phyloP scores from a whole-genome alignment of 2,113 vertebrate genomes.

The Phalacrocorax carbo region DNA sequence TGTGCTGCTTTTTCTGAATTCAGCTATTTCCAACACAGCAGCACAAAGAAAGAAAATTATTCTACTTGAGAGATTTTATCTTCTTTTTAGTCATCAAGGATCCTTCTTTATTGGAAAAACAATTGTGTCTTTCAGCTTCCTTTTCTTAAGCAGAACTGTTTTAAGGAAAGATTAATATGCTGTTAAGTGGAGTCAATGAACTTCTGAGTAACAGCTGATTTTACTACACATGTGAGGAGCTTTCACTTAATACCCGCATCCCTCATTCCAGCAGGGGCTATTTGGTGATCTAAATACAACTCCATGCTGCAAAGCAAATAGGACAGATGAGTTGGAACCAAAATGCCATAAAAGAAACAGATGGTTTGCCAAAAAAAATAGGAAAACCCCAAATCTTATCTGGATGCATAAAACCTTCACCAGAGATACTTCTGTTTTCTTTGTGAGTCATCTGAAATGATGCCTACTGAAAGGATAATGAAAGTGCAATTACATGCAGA shows the following conservation, averaged over 20 bases:
- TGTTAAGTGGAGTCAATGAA: not conserved
- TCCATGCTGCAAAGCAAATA: not conserved
- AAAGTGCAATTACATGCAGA: not conserved
- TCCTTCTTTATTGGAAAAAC: not conserved
- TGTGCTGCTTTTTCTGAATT: not conserved
- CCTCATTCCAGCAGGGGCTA: not conserved
- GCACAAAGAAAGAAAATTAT: not conserved
- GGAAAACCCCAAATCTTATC: not conserved
- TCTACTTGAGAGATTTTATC: not conserved
- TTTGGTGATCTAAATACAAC: not conserved
- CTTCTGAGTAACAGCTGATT: not conserved
- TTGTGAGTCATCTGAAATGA: not conserved
- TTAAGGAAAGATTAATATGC: not conserved
- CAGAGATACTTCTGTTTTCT: not conserved
- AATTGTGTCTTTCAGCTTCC: not conserved
- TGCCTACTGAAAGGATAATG: not conserved
- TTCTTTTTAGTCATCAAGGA: not conserved
- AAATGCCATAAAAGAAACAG: not conserved
- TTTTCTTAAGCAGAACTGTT: not conserved
- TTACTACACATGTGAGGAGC: not conserved
- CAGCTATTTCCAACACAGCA: not conserved
- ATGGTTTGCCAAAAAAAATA: not conserved
- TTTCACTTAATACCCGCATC: not conserved
- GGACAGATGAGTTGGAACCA: not conserved
- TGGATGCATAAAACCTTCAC: not conserved